Percentiles rank a stretch among this genome's conserved stretches.
Conservation (phyloP, 2,797 vertebrate species). For the Pseudochirops cupreus region DNA sequence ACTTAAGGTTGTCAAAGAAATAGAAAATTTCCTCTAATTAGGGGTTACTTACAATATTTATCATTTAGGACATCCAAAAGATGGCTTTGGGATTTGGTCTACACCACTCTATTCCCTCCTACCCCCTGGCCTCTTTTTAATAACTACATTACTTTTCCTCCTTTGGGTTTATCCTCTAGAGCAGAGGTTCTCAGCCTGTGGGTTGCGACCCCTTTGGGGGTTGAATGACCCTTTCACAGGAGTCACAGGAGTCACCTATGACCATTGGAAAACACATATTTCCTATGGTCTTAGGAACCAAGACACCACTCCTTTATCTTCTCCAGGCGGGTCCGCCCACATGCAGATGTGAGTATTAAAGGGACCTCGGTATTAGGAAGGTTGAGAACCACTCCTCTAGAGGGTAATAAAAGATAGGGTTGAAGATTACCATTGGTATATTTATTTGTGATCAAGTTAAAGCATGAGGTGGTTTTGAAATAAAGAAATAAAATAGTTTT, state of each 20-base stretch:
- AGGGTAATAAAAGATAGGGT: conserved; percentile 32
- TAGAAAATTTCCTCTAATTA: conserved; percentile 39
- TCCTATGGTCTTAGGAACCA: too few species aligned
- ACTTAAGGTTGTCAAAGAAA: conserved; percentile 36
- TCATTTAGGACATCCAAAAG: conserved; percentile 49
- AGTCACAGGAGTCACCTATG: too few species aligned
- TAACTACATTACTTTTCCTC: conserved; percentile 38
- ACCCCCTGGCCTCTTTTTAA: conserved; percentile 6
- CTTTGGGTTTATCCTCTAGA: conserved; percentile 48
- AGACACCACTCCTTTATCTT: too few species aligned
- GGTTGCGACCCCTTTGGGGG: too few species aligned
- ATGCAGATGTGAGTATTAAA: too few species aligned
- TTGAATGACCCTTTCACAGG: too few species aligned
- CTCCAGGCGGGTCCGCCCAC: too few species aligned
- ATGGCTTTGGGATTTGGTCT: conserved; percentile 30
- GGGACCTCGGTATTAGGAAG: too few species aligned
- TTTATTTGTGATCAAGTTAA: conserved; percentile 7
- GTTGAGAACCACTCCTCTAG: background rate
- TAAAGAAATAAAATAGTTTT: background rate
- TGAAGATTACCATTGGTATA: conserved; percentile 9
- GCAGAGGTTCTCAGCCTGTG: too few species aligned
- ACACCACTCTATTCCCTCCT: background rate
- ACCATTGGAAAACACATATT: too few species aligned
- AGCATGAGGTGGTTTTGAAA: background rate
- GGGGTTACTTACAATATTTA: conserved; percentile 44